Conservation (phyloP, 2,113 vertebrate species). For the Neotoma lepida region DNA sequence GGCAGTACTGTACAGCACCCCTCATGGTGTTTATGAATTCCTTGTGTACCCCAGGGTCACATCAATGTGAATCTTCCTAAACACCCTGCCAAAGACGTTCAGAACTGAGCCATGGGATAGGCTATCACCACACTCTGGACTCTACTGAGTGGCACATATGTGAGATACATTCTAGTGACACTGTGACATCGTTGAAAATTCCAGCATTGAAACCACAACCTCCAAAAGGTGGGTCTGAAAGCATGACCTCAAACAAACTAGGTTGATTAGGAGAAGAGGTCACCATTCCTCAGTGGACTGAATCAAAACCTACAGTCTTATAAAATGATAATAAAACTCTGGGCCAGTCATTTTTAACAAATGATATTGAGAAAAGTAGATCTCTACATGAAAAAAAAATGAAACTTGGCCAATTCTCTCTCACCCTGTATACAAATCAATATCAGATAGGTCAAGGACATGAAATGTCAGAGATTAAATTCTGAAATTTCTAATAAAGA, state of each 20-base stretch:
- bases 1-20: background rate
- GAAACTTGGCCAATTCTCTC: background rate
- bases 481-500: background rate
- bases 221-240: background rate
- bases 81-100: no score
- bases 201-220: background rate
- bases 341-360: background rate
- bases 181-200: background rate
- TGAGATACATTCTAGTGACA: background rate
- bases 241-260: background rate
- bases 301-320: constrained; percentile 3
- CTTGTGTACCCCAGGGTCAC: background rate
- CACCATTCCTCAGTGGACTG: background rate
- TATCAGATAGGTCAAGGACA: background rate
- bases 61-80: background rate
- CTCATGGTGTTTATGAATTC: background rate
- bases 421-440: background rate
- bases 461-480: background rate
- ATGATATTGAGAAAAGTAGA: background rate
- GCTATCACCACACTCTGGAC: background rate
- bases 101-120: background rate
- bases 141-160: background rate
- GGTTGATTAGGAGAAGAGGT: background rate
- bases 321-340: background rate
- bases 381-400: background rate